Percentiles rank a stretch among this genome's conserved stretches.
These are phyloP conservation scores for Palythoa grandis DNA, from an alignment of 92 coral and sea anemone genomes.

Conservation along the genomic window DNA sequence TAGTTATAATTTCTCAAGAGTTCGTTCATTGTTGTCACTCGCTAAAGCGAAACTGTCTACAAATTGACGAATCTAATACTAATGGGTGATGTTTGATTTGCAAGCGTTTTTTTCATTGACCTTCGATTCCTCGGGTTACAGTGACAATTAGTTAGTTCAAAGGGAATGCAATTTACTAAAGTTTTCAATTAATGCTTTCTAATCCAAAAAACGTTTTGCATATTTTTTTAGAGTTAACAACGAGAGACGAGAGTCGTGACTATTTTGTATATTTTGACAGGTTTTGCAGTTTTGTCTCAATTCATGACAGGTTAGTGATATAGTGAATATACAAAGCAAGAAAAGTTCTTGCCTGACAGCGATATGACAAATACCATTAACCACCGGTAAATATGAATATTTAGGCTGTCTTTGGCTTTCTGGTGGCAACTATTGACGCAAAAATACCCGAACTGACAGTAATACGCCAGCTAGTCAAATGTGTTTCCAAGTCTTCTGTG, in stretches of 20 bases:
- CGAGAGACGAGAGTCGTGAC: neutral
- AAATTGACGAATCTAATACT: constrained; percentile 6
- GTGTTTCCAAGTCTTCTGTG: constrained; percentile 26
- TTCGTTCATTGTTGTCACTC: neutral
- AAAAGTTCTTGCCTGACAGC: constrained; percentile 5
- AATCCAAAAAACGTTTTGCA: constrained; percentile 1
- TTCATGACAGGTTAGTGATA: neutral
- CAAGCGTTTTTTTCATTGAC: constrained; percentile 55
- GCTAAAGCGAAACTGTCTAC: constrained; percentile 4
- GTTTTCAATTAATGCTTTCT: constrained; percentile 55
- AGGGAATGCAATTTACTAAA: constrained; percentile 60
- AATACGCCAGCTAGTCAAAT: neutral
- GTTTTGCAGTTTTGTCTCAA: neutral
- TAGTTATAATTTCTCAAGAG: constrained; percentile 4
- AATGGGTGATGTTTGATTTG: constrained; percentile 29
- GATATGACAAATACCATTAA: constrained; percentile 1
- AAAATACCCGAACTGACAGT: constrained; percentile 12
- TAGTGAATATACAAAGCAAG: neutral
- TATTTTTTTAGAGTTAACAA: constrained; percentile 3
- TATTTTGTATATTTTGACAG: neutral
- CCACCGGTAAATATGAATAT: constrained; percentile 32
- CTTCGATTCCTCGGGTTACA: constrained; percentile 75
- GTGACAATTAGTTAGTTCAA: constrained; percentile 67
- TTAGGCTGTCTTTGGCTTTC: constrained; percentile 4
- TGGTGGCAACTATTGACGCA: constrained; percentile 27